Conservation (phyloP, 92 coral and sea anemone species). For the Isaurus tuberculatus region DNA sequence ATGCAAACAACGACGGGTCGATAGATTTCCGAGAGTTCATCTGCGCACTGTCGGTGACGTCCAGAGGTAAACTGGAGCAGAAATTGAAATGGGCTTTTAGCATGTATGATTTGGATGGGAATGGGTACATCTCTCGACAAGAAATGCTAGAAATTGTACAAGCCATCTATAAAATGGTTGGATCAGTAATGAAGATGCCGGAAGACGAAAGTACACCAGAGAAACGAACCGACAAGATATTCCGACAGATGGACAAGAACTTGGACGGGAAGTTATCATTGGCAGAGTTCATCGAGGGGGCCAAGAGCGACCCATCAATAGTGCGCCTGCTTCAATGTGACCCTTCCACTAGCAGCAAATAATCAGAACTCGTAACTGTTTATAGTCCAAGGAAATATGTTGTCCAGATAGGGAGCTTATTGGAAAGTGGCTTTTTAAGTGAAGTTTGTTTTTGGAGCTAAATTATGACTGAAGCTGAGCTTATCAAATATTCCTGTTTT, state of each 20-base stretch:
- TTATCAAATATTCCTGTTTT: too few relatives aligned
- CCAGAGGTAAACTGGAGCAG: slow-evolving; percentile 95
- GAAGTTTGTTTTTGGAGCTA: too few relatives aligned
- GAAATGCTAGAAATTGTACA: slow-evolving; percentile 96
- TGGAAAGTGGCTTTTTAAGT: too few relatives aligned
- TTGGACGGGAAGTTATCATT: slow-evolving; percentile 92
- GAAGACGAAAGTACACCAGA: slow-evolving; percentile 99
- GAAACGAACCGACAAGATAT: slow-evolving; percentile 93
- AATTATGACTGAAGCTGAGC: too few relatives aligned
- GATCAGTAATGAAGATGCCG: slow-evolving; percentile 97
- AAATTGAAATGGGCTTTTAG: slow-evolving; percentile 99
- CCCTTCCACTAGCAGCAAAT: slow-evolving; percentile 40
- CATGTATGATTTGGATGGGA: slow-evolving; percentile 94
- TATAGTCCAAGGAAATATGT: too few relatives aligned
- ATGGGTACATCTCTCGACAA: slow-evolving; percentile 84
- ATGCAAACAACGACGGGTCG: slow-evolving; percentile 79
- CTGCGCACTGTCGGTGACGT: slow-evolving; percentile 97
- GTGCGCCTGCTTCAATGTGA: slow-evolving; percentile 96
- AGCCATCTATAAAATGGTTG: slow-evolving; percentile 99
- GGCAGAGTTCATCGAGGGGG: slow-evolving; percentile 95
- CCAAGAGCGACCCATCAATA: slow-evolving; percentile 98
- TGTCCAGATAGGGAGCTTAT: too few relatives aligned
- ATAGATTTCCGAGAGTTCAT: slow-evolving; percentile 99
- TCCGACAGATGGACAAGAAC: slow-evolving; percentile 97
- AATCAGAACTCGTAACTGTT: too few relatives aligned